Percentiles rank a stretch among this genome's conserved stretches.
These are phyloP conservation scores for Mungos mungo DNA, from an alignment of 2,113 vertebrate genomes.

Conservation along the genomic window DNA sequence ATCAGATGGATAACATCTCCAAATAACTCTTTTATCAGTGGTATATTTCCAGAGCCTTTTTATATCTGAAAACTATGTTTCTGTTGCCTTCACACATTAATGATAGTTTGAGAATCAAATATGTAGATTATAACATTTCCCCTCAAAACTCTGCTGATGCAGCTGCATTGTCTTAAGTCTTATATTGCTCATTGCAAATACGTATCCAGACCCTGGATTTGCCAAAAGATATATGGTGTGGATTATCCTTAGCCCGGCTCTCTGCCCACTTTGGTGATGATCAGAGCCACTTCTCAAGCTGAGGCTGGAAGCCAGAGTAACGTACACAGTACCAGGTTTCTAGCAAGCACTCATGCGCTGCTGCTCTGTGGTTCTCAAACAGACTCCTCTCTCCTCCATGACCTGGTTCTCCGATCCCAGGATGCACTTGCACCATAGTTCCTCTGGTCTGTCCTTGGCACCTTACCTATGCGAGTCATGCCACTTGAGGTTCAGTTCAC, in stretches of 20 bases:
- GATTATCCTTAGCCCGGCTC: not conserved
- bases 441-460: not conserved
- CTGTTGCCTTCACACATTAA: not conserved
- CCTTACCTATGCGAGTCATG: not conserved
- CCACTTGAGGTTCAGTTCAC: not conserved
- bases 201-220: not conserved
- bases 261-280: not conserved
- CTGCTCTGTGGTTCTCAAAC: not conserved
- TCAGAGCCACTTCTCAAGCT: not conserved
- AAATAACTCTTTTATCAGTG: conserved; percentile 12
- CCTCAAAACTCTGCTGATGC: not conserved
- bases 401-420: not conserved
- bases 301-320: not conserved
- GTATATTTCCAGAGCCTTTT: not conserved
- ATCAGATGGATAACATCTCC: not conserved
- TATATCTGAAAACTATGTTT: conserved; percentile 23
- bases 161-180: not conserved
- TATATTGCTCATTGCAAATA: not conserved
- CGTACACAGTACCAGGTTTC: not conserved
- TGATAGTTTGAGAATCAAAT: conserved; percentile 28
- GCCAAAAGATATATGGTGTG: not conserved
- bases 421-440: rapidly evolving
- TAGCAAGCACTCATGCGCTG: not conserved
- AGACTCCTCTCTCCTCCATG: not conserved
- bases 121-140: not conserved